Base-by-base conservation (phyloP, 2,888 invertebrate species). In the Drosophila macrospina region DNA sequence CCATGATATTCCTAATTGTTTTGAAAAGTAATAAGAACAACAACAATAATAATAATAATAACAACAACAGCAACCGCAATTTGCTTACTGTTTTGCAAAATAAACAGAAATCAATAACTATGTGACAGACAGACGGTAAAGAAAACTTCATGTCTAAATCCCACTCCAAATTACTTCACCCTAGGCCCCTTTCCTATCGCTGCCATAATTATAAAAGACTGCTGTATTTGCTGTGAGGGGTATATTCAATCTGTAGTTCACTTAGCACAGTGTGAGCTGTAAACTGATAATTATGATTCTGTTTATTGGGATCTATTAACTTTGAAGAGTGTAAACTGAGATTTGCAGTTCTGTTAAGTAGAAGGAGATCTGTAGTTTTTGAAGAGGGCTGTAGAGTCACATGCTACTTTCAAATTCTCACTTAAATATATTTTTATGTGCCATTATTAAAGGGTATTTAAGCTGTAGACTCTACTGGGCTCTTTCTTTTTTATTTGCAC, bases 31-130 rank as follows among this genome's bases (percentile, higher is more conserved):
- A n/a, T n/a, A n/a, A n/a, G n/a, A 13, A 8, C 8, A 41, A 74
- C 41, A 52, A 41, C 50, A n/a, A 30, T n/a, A 36, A 15, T 3
- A 20, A 20, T 20, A 20, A 7, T 8, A 50, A 60, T 20, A 59
- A 30, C 41, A 41, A 15, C 34, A 44, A 51, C 28, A 42, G 20
- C 20, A 54, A 54, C 6, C 11, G 16, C 36, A 48, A 41, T 39
- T 60, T 39, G 45, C n/a, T 16, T 56, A 20, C 6, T 13, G 37
- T 61, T 71, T 75, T 67, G 76, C 64, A 70, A 83, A 83, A 63
- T 67, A 59, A 60, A 78, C 74, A 60, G 41, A 66, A 83, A 83
- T 83, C 89, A 83, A 83, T 83, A 83, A 69, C 55, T 44, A 63
- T 54, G 30, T 47, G 68, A 57, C 72, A 47, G 50, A 50, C 55